Evolutionary conservation across 2,888 invertebrate species (phyloP).

Genomic region (Syrphus vitripennis): DNA sequence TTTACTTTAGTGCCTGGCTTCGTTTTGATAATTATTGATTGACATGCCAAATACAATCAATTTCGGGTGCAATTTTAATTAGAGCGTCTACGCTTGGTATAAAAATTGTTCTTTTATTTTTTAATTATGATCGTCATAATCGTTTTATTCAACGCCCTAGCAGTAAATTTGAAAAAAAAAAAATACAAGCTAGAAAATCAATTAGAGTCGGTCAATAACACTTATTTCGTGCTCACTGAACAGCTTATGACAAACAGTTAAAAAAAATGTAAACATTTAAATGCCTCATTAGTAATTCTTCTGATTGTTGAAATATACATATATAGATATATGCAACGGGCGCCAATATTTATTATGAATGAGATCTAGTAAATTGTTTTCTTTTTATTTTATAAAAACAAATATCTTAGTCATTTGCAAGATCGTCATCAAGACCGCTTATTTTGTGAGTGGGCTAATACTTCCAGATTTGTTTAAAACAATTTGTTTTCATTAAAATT

Average conservation of each 20-base stretch:
- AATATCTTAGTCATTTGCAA: conserved; percentile 2
- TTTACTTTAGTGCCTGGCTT: neutral
- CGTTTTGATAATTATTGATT: neutral
- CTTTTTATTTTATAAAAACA: neutral
- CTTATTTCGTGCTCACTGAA: neutral
- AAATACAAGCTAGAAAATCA: neutral
- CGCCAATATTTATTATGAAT: conserved; percentile 3
- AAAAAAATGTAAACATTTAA: neutral
- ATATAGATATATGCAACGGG: neutral
- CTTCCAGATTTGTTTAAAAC: neutral
- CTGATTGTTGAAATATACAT: neutral
- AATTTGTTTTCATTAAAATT: neutral
- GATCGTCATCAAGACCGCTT: neutral
- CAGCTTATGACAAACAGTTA: neutral
- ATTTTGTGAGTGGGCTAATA: neutral
- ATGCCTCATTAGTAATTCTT: neutral
- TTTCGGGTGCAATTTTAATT: conserved; percentile 4
- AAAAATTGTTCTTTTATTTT: neutral
- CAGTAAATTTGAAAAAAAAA: neutral
- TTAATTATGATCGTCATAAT: neutral
- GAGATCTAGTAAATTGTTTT: neutral
- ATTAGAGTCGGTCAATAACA: conserved; percentile 3
- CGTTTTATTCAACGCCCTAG: neutral
- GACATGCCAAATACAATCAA: neutral
- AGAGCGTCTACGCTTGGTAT: neutral